A percentile compares a stretch with the other conserved stretches of the same genome.
Evolutionary conservation across 2,797 vertebrate genomes (phyloP).

Genomic region (Centroberyx gerrardi): DNA sequence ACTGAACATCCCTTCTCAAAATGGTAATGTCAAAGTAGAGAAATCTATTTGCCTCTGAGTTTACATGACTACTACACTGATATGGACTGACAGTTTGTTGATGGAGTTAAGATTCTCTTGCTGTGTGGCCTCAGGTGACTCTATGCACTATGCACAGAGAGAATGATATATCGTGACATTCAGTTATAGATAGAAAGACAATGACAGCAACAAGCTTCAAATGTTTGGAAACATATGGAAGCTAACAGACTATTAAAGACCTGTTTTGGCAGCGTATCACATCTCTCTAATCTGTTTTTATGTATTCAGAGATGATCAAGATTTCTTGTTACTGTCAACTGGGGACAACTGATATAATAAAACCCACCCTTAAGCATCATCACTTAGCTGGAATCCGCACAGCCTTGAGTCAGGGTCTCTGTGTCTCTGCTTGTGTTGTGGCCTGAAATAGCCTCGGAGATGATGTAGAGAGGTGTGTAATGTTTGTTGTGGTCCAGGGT

Average conservation of each 20-base stretch:
- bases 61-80: too few relatives aligned
- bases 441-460: slow-evolving; percentile 77
- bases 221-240: slow-evolving; percentile 46
- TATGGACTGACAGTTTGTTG: background rate
- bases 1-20: background rate
- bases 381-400: slow-evolving; percentile 65
- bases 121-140: background rate
- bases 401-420: slow-evolving; percentile 63
- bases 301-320: background rate
- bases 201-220: slow-evolving; percentile 33
- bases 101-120: background rate
- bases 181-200: slow-evolving; percentile 21
- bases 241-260: slow-evolving; percentile 53
- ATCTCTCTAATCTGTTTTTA: slow-evolving; percentile 52
- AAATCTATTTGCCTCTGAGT: background rate
- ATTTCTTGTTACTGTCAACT: slow-evolving; percentile 71
- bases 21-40: background rate
- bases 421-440: slow-evolving; percentile 55
- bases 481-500: slow-evolving; percentile 80
- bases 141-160: background rate
- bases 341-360: slow-evolving; percentile 59
- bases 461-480: slow-evolving; percentile 74
- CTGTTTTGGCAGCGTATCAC: slow-evolving; percentile 22
- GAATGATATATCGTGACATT: slow-evolving; percentile 14
- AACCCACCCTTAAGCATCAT: slow-evolving; percentile 50